Evolutionary conservation across 2,888 invertebrate genomes (phyloP), one percentile per base, ranked within the genome.

Genomic region (Physocephala rufipes): DNA sequence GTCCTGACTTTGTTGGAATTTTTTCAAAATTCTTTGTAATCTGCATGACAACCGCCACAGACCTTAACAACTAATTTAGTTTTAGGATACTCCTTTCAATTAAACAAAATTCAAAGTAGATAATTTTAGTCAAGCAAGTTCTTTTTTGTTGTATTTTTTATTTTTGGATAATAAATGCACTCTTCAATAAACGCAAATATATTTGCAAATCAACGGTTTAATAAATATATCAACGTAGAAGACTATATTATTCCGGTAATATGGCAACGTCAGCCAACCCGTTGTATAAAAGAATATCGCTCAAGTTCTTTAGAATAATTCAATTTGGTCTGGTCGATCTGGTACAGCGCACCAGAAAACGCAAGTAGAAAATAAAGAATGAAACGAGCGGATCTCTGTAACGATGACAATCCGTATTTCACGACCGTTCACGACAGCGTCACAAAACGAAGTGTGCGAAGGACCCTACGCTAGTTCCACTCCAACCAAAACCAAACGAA

Each of bases 401-500:
- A 47, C 63, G 63, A 36, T 24, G 47, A n/a, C n/a, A 70, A 53
- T 62, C 62, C 65, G 63, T 66, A 63, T 59, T 2, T 43, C 49
- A 49, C 75, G 67, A 74, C 76, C 70, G 75, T 67, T 74, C 76
- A 62, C 73, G 65, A 71, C 64, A 73, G 73, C 72, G 74, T 72
- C 75, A 67, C 72, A 75, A 72, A 73, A 58, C 71, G 72, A 74
- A 76, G 75, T 76, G 76, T 66, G 71, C 19, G 59, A 70, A 71
- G 64, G 68, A 70, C 71, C 74, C 72, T 73, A 73, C 74, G 71
- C 74, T 71, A 70, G 64, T n/a, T 70, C 65, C 51, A 51, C 72
- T 66, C 69, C 61, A 76, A 65, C 73, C 71, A 66, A 9, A 74
- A 71, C 49, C 59, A 51, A 58, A 49, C 64, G 36, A 47, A 43